Evolutionary conservation across 1,140 invertebrate genomes (phyloP), one percentile per base, ranked within the genome.

Genomic region (Cheumatopsyche charites): DNA sequence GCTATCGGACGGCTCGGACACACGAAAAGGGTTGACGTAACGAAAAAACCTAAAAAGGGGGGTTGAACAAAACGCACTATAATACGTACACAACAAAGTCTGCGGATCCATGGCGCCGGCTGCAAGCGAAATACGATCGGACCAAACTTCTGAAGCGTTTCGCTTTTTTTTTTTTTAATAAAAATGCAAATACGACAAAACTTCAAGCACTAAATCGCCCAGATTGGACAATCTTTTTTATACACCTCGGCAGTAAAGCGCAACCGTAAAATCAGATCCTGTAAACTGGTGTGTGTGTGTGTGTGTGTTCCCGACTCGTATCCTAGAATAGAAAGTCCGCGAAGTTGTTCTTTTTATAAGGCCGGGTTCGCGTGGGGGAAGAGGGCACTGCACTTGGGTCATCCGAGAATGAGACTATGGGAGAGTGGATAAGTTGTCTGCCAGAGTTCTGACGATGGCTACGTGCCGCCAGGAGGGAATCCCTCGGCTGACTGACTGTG

Each of bases 401-500:
- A 52, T 52, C 19, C 15, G 19, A 52, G 43, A 15, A 45, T 45
- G 13, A 45, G 17, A 12, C 12, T 2, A 45, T 45, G 2, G 2
- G 43, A 45, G 43, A 36, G n/a, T 52, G 13, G 47, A 1, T 52
- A 7, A 9, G 47, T 17, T 17, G 47, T 3, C 3, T 36, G 29
- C 3, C 9, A 9, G 29, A 13, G 6, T 1, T 52, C 7, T 52
- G 15, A 52, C n/a, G 15, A 17, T 17, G 47, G 55, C 5, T 1
- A 58, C 17, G 55, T 23, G 55, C 43, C 1, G 25, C n/a, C 26
- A 42, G 15, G 63, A 67, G 43, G 63, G 43, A 47, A 19, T 45
- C 45, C 63, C 63, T 67, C 42, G 7, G 63, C 43, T 19, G 63
- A 67, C 63, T 67, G 62, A 19, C 62, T 13, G 36, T 41, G 15